Conservation (phyloP, 2,888 invertebrate species). For the Rhamnusium bicolor region DNA sequence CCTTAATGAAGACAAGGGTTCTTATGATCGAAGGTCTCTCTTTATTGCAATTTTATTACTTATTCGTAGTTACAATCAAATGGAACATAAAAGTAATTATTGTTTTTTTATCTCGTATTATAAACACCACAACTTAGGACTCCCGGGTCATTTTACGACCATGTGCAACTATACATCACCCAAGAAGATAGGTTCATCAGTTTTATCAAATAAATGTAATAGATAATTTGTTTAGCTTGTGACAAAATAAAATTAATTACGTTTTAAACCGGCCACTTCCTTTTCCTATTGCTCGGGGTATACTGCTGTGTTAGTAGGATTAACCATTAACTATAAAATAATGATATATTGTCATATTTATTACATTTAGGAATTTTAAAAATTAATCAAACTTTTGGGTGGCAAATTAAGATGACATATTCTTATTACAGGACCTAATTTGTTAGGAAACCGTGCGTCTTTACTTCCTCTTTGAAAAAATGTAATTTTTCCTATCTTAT, state of each 20-base stretch:
- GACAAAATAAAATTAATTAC: not conserved
- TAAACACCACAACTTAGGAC: conserved; percentile 1
- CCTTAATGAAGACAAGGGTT: conserved; percentile 50
- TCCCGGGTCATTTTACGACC: conserved; percentile 16
- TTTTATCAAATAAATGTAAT: conserved; percentile 5
- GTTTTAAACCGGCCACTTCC: not conserved
- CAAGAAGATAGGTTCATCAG: not conserved
- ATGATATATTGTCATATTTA: not conserved
- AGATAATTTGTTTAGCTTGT: not conserved
- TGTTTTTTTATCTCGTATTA: conserved; percentile 34
- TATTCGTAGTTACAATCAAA: conserved; percentile 51
- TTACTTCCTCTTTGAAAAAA: too few relatives aligned
- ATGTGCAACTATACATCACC: conserved; percentile 3
- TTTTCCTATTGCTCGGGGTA: not conserved
- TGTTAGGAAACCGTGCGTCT: too few relatives aligned
- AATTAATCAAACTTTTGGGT: too few relatives aligned
- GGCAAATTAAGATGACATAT: too few relatives aligned
- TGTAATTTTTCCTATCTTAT: too few relatives aligned
- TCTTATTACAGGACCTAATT: too few relatives aligned
- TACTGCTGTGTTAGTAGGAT: not conserved
- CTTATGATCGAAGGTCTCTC: conserved; percentile 49
- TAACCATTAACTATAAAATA: not conserved
- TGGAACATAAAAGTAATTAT: conserved; percentile 49
- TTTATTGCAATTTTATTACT: conserved; percentile 56
- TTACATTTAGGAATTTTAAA: not conserved